Percentiles rank a stretch among this genome's conserved stretches.
Conservation (phyloP, 2,888 invertebrate species). For the Ligdia adustata region DNA sequence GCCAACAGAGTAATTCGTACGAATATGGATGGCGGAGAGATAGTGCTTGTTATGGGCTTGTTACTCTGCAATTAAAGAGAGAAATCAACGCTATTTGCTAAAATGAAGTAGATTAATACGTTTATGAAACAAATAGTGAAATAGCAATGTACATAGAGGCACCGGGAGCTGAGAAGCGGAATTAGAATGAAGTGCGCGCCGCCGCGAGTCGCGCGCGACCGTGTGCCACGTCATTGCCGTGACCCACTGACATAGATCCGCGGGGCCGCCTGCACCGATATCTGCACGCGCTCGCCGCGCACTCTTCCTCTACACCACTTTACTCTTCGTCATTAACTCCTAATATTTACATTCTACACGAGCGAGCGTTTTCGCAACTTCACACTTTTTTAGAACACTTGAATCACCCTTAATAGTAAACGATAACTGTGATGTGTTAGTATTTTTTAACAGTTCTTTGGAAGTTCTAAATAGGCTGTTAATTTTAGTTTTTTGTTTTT, state of each 20-base stretch:
- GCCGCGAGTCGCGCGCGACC: conserved; percentile 57
- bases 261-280: conserved; percentile 84
- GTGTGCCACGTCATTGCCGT: conserved; percentile 86
- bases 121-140: conserved; percentile 19
- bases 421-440: conserved; percentile 1
- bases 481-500: conserved; percentile 12
- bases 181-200: conserved; percentile 81
- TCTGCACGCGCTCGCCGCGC: conserved; percentile 78
- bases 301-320: conserved; percentile 68
- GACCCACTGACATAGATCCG: conserved; percentile 88
- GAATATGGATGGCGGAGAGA: conserved; percentile 34
- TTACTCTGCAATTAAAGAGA: conserved; percentile 21
- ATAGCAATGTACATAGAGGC: conserved; percentile 24
- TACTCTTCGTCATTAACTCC: conserved; percentile 44
- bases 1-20: conserved; percentile 55
- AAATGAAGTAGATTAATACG: conserved; percentile 22
- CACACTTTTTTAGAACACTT: conserved; percentile 1
- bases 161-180: conserved; percentile 69
- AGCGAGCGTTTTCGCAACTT: conserved; percentile 14
- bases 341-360: conserved; percentile 28
- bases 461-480: conserved; percentile 9
- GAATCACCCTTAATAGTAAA: conserved; percentile 1
- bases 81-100: conserved; percentile 17
- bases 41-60: conserved; percentile 19
- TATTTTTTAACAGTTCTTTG: conserved; percentile 10